Conservation (phyloP, 1,140 invertebrate species). For the Leguminivora glycinivorella region DNA sequence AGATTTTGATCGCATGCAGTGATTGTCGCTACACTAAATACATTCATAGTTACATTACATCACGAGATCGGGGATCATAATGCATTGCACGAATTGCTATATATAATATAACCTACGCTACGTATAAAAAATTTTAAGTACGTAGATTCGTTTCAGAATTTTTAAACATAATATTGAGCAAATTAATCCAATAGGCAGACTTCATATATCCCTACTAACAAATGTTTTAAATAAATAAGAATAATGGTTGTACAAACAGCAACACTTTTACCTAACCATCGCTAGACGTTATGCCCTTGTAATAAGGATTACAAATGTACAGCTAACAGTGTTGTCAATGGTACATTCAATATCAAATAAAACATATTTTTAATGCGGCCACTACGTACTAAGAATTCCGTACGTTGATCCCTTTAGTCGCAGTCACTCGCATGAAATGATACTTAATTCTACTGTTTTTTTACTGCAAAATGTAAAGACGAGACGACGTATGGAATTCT, state of each 20-base stretch:
- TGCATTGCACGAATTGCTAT: neutral
- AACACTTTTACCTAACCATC: no score
- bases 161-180: neutral
- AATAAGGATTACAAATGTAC: no score
- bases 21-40: neutral
- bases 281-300: no score
- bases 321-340: no score
- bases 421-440: neutral
- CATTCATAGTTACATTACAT: neutral
- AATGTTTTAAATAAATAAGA: neutral
- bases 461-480: neutral
- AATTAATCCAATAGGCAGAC: neutral
- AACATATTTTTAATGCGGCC: neutral
- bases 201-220: neutral
- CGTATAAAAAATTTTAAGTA: neutral
- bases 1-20: neutral
- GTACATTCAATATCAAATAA: neutral
- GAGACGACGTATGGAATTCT: neutral
- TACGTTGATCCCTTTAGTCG: neutral
- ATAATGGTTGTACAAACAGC: neutral
- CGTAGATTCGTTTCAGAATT: neutral
- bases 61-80: no score
- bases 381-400: neutral
- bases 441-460: no score
- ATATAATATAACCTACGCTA: neutral